Conservation (phyloP, 2,113 vertebrate genomes). For the Neogobius melanostomus region DNA sequence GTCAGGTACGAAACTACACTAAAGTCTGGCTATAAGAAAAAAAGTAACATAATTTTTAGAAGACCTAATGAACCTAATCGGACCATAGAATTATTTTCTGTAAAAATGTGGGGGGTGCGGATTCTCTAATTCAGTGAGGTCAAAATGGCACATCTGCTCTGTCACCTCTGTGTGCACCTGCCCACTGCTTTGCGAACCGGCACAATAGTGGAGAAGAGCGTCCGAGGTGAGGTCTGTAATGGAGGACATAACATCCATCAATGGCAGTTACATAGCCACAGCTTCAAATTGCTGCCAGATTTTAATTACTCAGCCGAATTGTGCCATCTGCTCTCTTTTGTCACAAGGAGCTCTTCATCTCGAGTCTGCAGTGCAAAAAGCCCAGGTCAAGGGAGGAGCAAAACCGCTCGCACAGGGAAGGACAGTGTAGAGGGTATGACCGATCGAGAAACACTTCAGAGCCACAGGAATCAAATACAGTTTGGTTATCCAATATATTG, state of each 20-base stretch:
- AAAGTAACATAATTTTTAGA: too few species aligned
- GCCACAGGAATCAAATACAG: not conserved
- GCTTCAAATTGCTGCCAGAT: not conserved
- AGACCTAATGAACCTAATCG: too few species aligned
- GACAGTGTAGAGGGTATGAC: not conserved
- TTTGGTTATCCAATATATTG: too few species aligned
- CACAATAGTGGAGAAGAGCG: not conserved
- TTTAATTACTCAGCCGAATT: not conserved
- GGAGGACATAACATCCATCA: not conserved
- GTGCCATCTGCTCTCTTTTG: not conserved
- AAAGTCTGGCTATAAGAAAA: too few species aligned
- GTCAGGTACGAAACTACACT: too few species aligned
- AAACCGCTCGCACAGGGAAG: not conserved
- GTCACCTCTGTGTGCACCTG: not conserved
- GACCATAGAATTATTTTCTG: too few species aligned
- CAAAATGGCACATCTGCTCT: not conserved
- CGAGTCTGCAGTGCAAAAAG: not conserved
- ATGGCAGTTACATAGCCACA: not conserved
- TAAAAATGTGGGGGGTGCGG: too few species aligned
- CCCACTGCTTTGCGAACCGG: not conserved
- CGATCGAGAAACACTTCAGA: not conserved
- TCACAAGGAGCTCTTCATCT: not conserved
- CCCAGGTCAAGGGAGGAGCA: conserved; percentile 1
- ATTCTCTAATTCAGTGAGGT: not conserved
- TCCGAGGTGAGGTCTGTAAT: not conserved